Evolutionary conservation across 2,797 vertebrate genomes (phyloP), one percentile per base, ranked within the genome.

Genomic region (Acestrorhynchus altus): DNA sequence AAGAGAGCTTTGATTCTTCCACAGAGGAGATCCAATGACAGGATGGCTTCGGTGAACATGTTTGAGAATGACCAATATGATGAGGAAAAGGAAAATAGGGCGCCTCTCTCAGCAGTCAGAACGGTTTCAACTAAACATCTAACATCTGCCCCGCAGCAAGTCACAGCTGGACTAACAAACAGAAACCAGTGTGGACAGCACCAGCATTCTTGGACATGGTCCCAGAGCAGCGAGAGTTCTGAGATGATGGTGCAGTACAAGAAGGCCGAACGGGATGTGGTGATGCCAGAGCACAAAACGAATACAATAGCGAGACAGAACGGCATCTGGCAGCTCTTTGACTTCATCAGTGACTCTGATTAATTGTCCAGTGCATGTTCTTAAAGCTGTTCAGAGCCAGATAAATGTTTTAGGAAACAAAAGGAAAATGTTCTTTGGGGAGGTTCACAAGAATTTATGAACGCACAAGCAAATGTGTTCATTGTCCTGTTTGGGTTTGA

Each of bases 281-380:
- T 79, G 15, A 75, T 83, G 16, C n/a, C 68, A 35, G 64, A 86
- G 65, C 61, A 83, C 46, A 84, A 78, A 15, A 20, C 28, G 18
- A 69, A 18, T 42, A 77, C 68, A n/a, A 46, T 79, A 40, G 76
- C 70, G 52, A 83, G 82, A 74, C 72, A 72, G 22, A 82, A 72
- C 76, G 76, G 84, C 75, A 52, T 91, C 52, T 94, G 90, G 93
- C 86, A 92, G 63, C 72, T 93, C 74, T 94, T 95, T 89, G 88
- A 90, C 68, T 85, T 86, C 47, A 85, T 80, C 46, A 77, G 70
- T 31, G 86, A 91, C 59, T 89, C 88, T 72, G 87, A 87, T 60
- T 86, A 66, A 66, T 80, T 68, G 10, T 16, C n/a, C 82, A 20
- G 1, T 4, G 5, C n/a, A 6, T n/a, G 2, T 10, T 60, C 7